Conservation (phyloP, 2,113 vertebrate species). For the Amia ocellicauda region DNA sequence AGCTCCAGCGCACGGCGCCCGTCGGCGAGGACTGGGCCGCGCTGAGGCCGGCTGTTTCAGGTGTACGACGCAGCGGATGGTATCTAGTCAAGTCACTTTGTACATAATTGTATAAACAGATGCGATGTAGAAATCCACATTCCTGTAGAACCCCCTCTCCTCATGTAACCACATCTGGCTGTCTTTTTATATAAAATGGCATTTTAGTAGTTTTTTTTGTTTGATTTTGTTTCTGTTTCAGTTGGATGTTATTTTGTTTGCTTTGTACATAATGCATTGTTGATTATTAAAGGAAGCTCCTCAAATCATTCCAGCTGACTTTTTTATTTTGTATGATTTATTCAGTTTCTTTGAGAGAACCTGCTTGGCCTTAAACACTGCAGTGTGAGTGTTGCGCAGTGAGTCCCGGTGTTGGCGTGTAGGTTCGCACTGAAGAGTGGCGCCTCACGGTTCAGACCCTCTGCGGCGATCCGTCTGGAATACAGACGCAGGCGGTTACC, state of each 20-base stretch:
- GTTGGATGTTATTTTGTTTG: slow-evolving; percentile 53
- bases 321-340: slow-evolving; percentile 10
- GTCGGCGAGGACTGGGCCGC: too few species aligned
- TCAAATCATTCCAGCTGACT: slow-evolving; percentile 35
- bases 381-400: not conserved
- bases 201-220: slow-evolving; percentile 28
- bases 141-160: slow-evolving; percentile 7
- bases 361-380: too few species aligned
- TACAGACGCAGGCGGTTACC: too few species aligned
- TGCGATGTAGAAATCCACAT: slow-evolving; percentile 12
- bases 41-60: not conserved
- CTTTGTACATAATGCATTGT: slow-evolving; percentile 73
- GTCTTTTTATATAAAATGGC: slow-evolving; percentile 37
- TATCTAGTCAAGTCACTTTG: slow-evolving; percentile 1
- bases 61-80: not conserved
- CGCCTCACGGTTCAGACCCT: too few species aligned
- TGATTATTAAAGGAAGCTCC: slow-evolving; percentile 66
- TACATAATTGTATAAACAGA: slow-evolving; percentile 10
- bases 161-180: slow-evolving; percentile 37
- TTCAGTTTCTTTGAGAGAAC: not conserved
- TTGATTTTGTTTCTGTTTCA: too few species aligned
- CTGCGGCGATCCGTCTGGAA: too few species aligned
- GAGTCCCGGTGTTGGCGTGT: too few species aligned
- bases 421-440: too few species aligned
- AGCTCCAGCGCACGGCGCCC: too few species aligned